phyloP scores from a whole-genome alignment of 2,113 vertebrate species.

The Pedionomus torquatus region DNA sequence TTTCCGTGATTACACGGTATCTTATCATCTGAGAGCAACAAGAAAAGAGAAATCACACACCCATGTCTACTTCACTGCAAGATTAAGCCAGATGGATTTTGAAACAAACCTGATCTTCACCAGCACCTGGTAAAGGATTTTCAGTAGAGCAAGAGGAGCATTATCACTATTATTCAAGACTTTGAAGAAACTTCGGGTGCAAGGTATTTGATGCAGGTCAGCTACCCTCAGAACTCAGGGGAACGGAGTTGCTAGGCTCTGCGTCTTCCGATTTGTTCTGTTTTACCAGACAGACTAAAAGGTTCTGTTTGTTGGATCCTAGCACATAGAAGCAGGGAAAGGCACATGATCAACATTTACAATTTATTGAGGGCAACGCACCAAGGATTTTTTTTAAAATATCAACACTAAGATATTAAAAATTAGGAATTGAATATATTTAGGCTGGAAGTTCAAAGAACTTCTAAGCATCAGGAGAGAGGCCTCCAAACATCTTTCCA shows the following conservation, averaged over 20 bases:
- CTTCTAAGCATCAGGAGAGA: neutral
- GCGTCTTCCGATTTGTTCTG: neutral
- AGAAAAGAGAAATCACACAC: neutral
- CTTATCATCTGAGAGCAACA: neutral
- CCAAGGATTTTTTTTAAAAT: neutral
- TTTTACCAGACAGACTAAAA: neutral
- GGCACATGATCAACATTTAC: neutral
- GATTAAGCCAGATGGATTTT: no score
- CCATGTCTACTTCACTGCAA: neutral
- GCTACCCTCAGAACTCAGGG: neutral
- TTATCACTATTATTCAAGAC: neutral
- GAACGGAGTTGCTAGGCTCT: neutral
- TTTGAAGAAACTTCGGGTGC: neutral
- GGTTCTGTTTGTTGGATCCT: neutral
- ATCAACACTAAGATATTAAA: neutral
- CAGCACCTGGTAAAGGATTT: neutral
- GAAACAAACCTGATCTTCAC: neutral
- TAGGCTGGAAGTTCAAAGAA: neutral
- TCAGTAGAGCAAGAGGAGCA: neutral
- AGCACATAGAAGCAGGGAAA: neutral
- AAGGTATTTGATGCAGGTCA: neutral
- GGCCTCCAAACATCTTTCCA: neutral
- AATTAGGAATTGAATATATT: neutral
- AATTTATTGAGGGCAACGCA: neutral
- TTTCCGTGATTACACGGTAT: neutral